Base-by-base conservation (phyloP, 2,797 vertebrate genomes). In the Carcharodon carcharias region DNA sequence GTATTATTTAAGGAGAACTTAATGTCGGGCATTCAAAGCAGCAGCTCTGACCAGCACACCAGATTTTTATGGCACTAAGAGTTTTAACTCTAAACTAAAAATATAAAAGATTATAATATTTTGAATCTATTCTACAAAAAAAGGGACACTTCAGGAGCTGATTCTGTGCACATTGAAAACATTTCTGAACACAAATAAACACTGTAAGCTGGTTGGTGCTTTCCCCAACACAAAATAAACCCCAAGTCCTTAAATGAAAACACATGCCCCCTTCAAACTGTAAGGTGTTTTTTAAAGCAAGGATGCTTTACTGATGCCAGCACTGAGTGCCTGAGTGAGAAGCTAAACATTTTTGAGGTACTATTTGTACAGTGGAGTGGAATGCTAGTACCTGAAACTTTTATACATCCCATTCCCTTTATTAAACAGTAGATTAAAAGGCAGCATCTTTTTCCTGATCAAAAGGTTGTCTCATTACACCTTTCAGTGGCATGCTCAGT, bases 131-230 rank as follows among this genome's bases (percentile, higher is more conserved):
- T 73, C 45, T 95, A 71, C 23, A 73, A 31, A 35, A 73, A 95
- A 54, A 35, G 3, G 50, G 31, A 77, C 26, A 73, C 56, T 95
- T 77, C 16, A 95, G 77, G 94, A 95, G n/a, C 40, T 50, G 40
- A 69, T 69, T 18, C 18, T 95, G 16, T 71, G n/a, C 31, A 56
- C 69, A 95, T 21, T 95, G 28, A 95, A 58, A 95, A 56, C 0
- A 73, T 95, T 67, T 93, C 6, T 77, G 69, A 95, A 69, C 93
- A 71, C 40, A 95, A 95, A 71, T 67, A 69, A 95, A 77, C 69
- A 56, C 40, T 71, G 67, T 95, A 95, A 95, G 73, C 40, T 54
- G 0, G 28, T 95, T 50, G 82, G 40, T 82, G 5, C 14, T 93
- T 40, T 40, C 21, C 58, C 21, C n/a, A 45, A 56, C 91, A 61